Base-by-base conservation (phyloP, 1,140 invertebrate genomes). In the Drosophila littoralis region DNA sequence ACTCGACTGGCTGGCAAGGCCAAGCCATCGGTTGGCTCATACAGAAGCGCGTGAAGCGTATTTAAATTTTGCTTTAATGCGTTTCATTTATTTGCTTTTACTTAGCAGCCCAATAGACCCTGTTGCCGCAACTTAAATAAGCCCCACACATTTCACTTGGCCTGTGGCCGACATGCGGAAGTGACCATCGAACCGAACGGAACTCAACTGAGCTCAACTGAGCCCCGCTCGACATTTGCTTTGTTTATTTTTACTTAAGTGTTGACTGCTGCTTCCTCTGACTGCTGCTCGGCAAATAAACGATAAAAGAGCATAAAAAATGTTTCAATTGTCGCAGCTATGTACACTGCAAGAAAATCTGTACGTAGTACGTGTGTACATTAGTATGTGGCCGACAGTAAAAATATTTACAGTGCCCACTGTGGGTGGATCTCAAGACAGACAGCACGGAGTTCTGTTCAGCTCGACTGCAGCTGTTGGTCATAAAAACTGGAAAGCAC, bases 251-350 rank as follows among this genome's bases (percentile, higher is more conserved):
- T 76, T 51, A 79, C 75, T 86, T 79, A 79, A 82, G 75, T 77
- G 83, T 70, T 71, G 75, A 81, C 66, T 78, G 69, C 46, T 73
- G 9, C 59, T 46, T 63, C 43, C 57, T 36, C 35, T 22, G 22
- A 22, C 57, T 68, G 46, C 57, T 63, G 67, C 43, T 33, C 67
- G 45, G 63, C 60, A 85, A 88, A 88, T 82, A 86, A 88, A 76
- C 82, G 79, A 86, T 88, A 79, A 88, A 86, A 86, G 76, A 75
- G 83, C 83, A 83, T 88, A 88, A 79, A 77, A 83, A 82, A 88
- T 88, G 83, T 79, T 82, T 88, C 83, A 83, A 88, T 86, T 88
- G 83, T 86, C 79, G 66, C 75, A 75, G 74, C 59, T 28, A 3
- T 67, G 77, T 81, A 81, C 74, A 86, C 75, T 77, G 82, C 58